Evolutionary conservation across 2,888 invertebrate species (phyloP), one percentile per base, ranked within the genome.

Genomic region (Lymantria dispar): DNA sequence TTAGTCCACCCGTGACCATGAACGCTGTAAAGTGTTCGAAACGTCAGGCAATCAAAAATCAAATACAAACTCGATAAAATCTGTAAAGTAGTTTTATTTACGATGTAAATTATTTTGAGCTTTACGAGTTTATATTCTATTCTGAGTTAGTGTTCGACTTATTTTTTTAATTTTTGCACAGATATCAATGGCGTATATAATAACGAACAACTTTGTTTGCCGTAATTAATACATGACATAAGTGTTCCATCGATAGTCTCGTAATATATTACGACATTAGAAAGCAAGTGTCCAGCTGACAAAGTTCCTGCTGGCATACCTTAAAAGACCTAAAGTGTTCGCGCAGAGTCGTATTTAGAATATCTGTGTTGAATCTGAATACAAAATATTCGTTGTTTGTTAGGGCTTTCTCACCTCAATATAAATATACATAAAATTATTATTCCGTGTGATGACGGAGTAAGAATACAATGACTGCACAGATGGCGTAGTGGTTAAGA

Each of bases 211-310:
- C 73, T 68, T 72, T 68, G 70, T 72, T 64, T 64, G 59, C 61
- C 70, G 80, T 83, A 87, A 87, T 87, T 87, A 87, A 85, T 80
- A 80, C 83, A 59, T 88, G 87, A 88, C 84, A 84, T 89, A 88
- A 88, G 77, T 76, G 72, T 78, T 76, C 79, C 84, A 79, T 77
- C 76, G 75, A 75, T 72, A 60, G 74, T 88, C 80, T 83, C 83
- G 89, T 80, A 89, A 88, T 70, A 60, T 58, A 68, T 89, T 88
- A 86, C 88, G 82, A 64, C 83, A 88, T 83, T 89, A 88, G 89
- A 90, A 90, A 90, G 89, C 84, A 77, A 22, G 72, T 70, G 71
- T 62, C 66, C 59, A 57, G 71, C 72, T 74, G 76, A 74, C 78
- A 74, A 70, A 76, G 83, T 84, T 86, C 87, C 87, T 83, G 80